These are phyloP conservation scores for Neopelma chrysocephalum DNA, from an alignment of 2,797 vertebrate species.

Conservation along the genomic window DNA sequence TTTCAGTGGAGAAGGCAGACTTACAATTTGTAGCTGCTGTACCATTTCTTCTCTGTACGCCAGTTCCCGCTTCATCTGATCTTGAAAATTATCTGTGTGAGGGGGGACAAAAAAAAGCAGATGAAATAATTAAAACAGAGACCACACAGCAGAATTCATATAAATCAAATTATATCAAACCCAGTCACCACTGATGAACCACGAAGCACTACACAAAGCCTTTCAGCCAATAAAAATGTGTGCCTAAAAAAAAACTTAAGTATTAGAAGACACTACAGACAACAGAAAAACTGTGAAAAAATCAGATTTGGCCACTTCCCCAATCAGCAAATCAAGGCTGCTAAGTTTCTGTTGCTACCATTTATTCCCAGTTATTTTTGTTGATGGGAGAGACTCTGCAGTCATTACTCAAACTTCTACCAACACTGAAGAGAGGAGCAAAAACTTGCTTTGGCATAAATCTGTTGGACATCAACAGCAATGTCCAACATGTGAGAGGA, in stretches of 20 bases:
- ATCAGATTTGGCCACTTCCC: neutral
- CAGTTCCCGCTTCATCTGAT: slow-evolving; percentile 97
- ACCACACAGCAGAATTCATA: neutral
- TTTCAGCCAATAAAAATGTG: neutral
- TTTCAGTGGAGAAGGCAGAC: slow-evolving; percentile 50
- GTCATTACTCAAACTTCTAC: slow-evolving; percentile 5
- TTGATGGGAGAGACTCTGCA: neutral
- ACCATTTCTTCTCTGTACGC: slow-evolving; percentile 99
- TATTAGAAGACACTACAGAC: neutral
- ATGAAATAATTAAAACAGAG: neutral
- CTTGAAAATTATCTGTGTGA: slow-evolving; percentile 92
- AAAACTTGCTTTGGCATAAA: slow-evolving; percentile 8
- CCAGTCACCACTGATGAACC: neutral
- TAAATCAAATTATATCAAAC: neutral
- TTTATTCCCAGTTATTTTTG: neutral
- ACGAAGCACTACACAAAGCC: neutral
- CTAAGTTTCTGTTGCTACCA: neutral
- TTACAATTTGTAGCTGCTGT: slow-evolving; percentile 96
- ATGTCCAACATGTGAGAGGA: neutral
- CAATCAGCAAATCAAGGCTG: neutral
- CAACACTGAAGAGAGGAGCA: neutral
- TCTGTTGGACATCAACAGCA: neutral
- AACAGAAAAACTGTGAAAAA: neutral
- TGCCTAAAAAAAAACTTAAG: neutral
- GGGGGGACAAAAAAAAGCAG: rapidly evolving